A percentile compares a stretch with the other conserved stretches of the same genome.
Evolutionary conservation across 35 echinoderm and acorn worm species (phyloP).

Genomic region (Hemicentrotus pulcherrimus): DNA sequence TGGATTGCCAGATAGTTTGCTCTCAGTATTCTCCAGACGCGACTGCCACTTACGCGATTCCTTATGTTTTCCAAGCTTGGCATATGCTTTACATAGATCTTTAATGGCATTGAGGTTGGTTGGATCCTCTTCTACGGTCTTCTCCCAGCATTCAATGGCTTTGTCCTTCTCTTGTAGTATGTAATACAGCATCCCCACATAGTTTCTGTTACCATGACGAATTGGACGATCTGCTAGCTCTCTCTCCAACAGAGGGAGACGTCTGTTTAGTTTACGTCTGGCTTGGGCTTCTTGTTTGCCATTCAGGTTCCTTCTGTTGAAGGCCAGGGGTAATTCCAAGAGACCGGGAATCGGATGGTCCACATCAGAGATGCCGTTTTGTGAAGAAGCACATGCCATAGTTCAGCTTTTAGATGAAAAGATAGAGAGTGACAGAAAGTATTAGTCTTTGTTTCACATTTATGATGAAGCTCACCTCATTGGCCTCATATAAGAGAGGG

Average conservation of each 20-base stretch:
- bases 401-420: neutral
- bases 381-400: neutral
- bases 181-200: slow-evolving; percentile 23
- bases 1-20: neutral
- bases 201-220: slow-evolving; percentile 17
- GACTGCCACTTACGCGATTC: neutral
- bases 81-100: slow-evolving; percentile 31
- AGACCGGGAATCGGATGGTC: neutral
- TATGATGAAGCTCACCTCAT: no score
- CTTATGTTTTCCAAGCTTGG: neutral
- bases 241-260: neutral
- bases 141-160: slow-evolving; percentile 34
- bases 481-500: no score
- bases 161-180: neutral
- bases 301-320: neutral
- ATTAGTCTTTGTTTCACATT: no score
- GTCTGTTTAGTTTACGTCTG: slow-evolving; percentile 5
- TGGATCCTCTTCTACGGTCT: slow-evolving; percentile 38
- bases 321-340: neutral
- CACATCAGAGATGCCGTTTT: neutral
- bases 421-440: neutral
- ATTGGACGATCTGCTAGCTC: neutral
- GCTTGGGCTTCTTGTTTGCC: neutral
- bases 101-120: slow-evolving; percentile 36
- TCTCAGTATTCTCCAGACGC: neutral